Evolutionary conservation across 1,140 invertebrate genomes (phyloP).

Genomic region (Drosophila subobscura): DNA sequence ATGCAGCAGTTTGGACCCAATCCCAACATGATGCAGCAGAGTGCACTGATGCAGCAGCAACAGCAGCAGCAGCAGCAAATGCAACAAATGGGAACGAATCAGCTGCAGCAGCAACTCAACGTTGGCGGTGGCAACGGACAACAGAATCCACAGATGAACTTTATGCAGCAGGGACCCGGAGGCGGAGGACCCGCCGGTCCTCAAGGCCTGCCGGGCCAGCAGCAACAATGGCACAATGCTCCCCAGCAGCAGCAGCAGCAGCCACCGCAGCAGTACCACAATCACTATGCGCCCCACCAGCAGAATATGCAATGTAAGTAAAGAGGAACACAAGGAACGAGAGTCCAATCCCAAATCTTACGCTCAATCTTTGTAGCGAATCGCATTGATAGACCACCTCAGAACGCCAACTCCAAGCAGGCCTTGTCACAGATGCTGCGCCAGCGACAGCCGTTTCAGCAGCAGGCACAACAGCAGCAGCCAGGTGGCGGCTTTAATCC

Average conservation of each 20-base stretch:
- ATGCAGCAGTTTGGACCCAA: slow-evolving; percentile 79
- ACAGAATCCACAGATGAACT: slow-evolving; percentile 76
- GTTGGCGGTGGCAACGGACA: slow-evolving; percentile 68
- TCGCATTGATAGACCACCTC: slow-evolving; percentile 87
- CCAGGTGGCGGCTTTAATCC: slow-evolving; percentile 83
- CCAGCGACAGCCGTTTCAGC: slow-evolving; percentile 86
- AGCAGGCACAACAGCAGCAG: slow-evolving; percentile 81
- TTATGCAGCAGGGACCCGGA: slow-evolving; percentile 68
- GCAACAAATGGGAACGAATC: slow-evolving; percentile 70
- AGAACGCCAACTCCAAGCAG: slow-evolving; percentile 90
- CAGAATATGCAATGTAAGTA: slow-evolving; percentile 71
- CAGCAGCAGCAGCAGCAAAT: slow-evolving; percentile 68
- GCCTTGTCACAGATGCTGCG: slow-evolving; percentile 94
- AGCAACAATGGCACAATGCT: slow-evolving; percentile 68
- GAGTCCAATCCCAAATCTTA: not conserved
- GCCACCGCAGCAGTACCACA: slow-evolving; percentile 65
- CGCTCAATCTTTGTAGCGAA: slow-evolving; percentile 84
- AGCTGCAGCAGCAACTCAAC: slow-evolving; percentile 72
- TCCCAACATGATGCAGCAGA: slow-evolving; percentile 74
- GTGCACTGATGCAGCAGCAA: slow-evolving; percentile 73
- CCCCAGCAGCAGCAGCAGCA: slow-evolving; percentile 78
- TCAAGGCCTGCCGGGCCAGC: slow-evolving; percentile 60
- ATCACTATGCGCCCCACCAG: slow-evolving; percentile 69
- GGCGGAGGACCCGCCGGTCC: slow-evolving; percentile 52
- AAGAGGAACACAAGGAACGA: no score